Percentiles rank a stretch among this genome's conserved stretches.
phyloP scores from a whole-genome alignment of 2,888 invertebrate genomes.

The Lasioglossum malachurum region DNA sequence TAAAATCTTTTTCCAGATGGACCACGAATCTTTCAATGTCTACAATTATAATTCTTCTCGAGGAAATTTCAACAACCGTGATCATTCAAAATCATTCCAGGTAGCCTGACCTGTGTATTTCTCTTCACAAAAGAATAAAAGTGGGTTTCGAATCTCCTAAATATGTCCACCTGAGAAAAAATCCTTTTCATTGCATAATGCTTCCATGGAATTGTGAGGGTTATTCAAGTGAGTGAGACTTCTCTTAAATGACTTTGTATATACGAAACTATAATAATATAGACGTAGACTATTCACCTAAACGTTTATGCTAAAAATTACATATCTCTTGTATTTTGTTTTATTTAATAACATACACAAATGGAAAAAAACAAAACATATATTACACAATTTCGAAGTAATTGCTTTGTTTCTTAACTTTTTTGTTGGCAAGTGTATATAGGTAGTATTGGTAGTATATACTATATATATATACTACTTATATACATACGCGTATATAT shows the following conservation, averaged over 20 bases:
- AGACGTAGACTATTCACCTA: not conserved
- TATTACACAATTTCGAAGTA: slow-evolving; percentile 10
- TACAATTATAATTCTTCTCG: not conserved
- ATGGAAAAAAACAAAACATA: slow-evolving; percentile 13
- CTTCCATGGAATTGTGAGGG: not conserved
- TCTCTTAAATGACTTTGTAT: not conserved
- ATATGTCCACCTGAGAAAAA: not conserved
- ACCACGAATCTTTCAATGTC: not conserved
- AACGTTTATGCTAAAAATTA: slow-evolving; percentile 14
- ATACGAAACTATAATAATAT: not conserved
- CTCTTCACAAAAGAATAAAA: not conserved
- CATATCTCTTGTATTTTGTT: slow-evolving; percentile 3
- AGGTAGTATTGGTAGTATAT: not conserved
- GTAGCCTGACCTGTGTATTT: not conserved
- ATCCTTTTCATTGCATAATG: not conserved
- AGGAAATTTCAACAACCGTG: not conserved
- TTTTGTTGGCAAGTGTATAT: slow-evolving; percentile 3
- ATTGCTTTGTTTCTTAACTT: slow-evolving; percentile 17
- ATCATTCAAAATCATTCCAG: not conserved
- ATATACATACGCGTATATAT: slow-evolving; percentile 57
- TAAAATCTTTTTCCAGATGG: not conserved
- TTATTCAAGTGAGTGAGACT: not conserved
- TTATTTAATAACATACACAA: slow-evolving; percentile 17
- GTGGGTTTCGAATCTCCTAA: not conserved
- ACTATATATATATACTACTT: not conserved